These are phyloP conservation scores for Cyanocitta stelleri DNA, from an alignment of 2,113 vertebrate genomes.

Conservation along the genomic window DNA sequence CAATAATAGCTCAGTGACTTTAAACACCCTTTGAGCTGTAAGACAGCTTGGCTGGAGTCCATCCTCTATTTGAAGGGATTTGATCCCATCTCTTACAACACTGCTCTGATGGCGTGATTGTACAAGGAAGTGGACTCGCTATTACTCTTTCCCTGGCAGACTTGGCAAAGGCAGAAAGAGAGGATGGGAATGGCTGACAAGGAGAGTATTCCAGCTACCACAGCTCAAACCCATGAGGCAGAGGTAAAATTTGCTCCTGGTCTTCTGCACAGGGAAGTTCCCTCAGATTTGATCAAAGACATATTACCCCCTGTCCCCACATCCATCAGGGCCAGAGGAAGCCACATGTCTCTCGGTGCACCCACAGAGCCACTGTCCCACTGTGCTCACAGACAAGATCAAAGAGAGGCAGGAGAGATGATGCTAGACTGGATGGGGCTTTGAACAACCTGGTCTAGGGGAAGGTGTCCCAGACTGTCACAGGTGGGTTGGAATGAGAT, in stretches of 20 bases:
- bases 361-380: neutral
- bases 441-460: neutral
- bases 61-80: neutral
- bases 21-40: neutral
- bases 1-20: neutral
- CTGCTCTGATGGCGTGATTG: neutral
- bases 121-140: accelerated
- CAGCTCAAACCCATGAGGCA: neutral
- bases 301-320: no score
- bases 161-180: neutral
- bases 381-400: neutral
- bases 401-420: accelerated
- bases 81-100: neutral
- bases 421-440: neutral
- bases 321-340: neutral
- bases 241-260: neutral
- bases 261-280: neutral
- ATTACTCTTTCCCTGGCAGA: neutral
- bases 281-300: neutral
- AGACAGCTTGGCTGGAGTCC: neutral
- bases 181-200: neutral
- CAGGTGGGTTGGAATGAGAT: accelerated
- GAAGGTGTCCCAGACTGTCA: neutral
- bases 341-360: neutral
- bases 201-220: neutral